Conservation (phyloP, 2,888 invertebrate genomes). For the Drosophila macrothrix region DNA sequence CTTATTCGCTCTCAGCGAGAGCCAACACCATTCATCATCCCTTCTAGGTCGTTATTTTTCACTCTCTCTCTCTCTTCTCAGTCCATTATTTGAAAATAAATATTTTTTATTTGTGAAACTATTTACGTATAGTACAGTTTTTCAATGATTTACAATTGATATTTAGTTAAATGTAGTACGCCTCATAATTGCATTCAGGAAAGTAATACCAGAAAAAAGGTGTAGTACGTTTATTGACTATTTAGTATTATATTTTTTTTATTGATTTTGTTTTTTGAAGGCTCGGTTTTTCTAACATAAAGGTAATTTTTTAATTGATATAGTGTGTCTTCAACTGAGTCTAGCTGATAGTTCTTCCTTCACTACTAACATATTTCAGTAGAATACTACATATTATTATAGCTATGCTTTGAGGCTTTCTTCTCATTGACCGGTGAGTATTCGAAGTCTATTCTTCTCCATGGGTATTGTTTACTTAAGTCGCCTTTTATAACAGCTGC, state of each 20-base stretch:
- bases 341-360: neutral
- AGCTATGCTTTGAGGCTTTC: neutral
- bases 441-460: neutral
- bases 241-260: too few relatives aligned
- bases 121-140: neutral
- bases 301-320: neutral
- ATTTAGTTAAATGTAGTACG: slow-evolving; percentile 3
- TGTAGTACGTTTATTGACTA: neutral
- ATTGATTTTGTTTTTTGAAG: too few relatives aligned
- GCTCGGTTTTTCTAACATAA: neutral
- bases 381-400: neutral
- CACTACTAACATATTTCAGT: neutral
- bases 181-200: neutral
- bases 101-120: slow-evolving; percentile 16
- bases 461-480: neutral
- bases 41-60: neutral
- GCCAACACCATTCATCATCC: neutral
- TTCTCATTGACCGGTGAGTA: neutral
- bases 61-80: slow-evolving; percentile 3
- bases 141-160: slow-evolving; percentile 4
- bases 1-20: slow-evolving; percentile 12
- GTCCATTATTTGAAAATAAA: slow-evolving; percentile 9
- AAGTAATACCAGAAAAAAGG: neutral
- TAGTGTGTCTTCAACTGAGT: neutral
- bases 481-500: neutral